Base-by-base conservation (phyloP, 2,888 invertebrate species). In the Hyalella azteca region DNA sequence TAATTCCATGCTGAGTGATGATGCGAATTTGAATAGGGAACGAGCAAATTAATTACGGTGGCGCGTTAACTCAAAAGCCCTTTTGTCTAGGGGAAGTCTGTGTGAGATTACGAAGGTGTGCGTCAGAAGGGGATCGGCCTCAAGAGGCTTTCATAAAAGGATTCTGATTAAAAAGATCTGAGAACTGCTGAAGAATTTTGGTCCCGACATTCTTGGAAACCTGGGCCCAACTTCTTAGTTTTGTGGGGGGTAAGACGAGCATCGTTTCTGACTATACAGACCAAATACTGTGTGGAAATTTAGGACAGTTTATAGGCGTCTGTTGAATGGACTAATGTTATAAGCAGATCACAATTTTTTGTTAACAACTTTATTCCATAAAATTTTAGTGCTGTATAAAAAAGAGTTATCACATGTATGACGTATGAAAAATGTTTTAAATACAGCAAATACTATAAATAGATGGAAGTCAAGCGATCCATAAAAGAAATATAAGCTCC, bases 91-190 rank as follows among this genome's bases (percentile, higher is more conserved):
- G 11, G 29, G 36, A 36, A 36, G 29, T 66, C 66, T 45, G 15
- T 45, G 45, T 15, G 45, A 45, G 45, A 45, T 45, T 45, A 15
- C 39, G 29, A 36, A 36, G 22, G 66, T 29, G 22, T 66, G 66
- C 11, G 32, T 36, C 29, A 7, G 36, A 36, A 66, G 29, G 29
- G 66, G 45, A n/a, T 29, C 22, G 54, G 22, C 29, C 54, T 26
- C 22, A 54, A 29, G 54, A 66, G 39, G 29, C 4, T n/a, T 54
- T 36, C 66, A 29, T 66, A 66, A 66, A 66, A 66, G 66, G 29
- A 45, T 45, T 45, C 36, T 36, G 66, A 66, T 66, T 66, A 66
- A 66, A 66, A 59, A 36, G 36, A 36, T 29, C 36, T 66, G 26
- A 66, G 66, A 15, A 29, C 54, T 36, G 36, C 36, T 66, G 36